A percentile compares a stretch with the other conserved stretches of the same genome.
These are phyloP conservation scores for Pristionchus exspectatus DNA, from an alignment of 2,888 invertebrate genomes.

Conservation along the genomic window DNA sequence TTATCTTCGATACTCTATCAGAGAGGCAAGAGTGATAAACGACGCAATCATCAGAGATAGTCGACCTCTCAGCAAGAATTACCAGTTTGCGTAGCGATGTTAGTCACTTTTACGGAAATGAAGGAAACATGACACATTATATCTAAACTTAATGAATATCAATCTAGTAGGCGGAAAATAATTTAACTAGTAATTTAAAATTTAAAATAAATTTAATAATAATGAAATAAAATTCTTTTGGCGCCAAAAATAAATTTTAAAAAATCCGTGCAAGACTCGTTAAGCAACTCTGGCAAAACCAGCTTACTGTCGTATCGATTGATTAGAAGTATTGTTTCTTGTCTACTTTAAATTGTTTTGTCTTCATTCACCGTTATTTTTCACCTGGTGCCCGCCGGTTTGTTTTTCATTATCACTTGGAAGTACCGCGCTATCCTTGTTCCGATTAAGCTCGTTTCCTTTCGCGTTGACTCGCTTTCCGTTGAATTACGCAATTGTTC, in stretches of 20 bases:
- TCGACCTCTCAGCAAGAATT: too few species aligned
- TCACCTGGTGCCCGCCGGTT: neutral
- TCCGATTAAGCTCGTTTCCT: neutral
- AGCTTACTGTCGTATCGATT: neutral
- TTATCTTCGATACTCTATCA: too few species aligned
- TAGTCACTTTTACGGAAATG: neutral
- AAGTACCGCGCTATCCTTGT: neutral
- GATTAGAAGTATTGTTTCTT: conserved; percentile 27
- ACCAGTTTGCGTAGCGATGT: too few species aligned
- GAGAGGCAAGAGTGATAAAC: too few species aligned
- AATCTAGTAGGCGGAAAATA: neutral
- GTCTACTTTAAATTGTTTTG: conserved; percentile 37
- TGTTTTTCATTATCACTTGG: neutral
- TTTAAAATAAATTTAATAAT: neutral
- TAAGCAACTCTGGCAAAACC: neutral
- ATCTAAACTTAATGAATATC: neutral
- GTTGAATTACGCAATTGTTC: neutral
- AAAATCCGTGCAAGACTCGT: too few species aligned
- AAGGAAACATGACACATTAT: neutral
- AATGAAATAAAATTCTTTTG: neutral
- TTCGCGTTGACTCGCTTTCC: neutral
- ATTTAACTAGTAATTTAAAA: neutral
- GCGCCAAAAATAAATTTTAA: neutral
- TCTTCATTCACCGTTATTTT: neutral
- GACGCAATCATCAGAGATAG: too few species aligned